A percentile compares a stretch with the other conserved stretches of the same genome.
These are phyloP conservation scores for Adelges cooleyi DNA, from an alignment of 1,140 invertebrate species.

Conservation along the genomic window DNA sequence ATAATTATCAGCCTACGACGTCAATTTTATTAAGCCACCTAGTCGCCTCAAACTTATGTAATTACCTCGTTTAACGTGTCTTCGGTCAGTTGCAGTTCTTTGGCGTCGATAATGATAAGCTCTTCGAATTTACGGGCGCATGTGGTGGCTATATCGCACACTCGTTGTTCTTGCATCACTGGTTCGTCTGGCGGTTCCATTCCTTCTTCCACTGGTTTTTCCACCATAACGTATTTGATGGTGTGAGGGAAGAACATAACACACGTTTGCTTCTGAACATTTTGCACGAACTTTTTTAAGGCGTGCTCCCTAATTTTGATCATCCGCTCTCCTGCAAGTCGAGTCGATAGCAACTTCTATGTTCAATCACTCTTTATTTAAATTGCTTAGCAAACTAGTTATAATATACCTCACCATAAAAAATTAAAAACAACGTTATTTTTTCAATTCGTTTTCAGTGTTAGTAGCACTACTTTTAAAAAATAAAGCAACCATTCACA, in stretches of 20 bases:
- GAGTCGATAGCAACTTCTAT: too few species aligned
- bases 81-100: conserved; percentile 30
- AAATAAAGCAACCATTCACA: too few species aligned
- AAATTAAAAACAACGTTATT: too few species aligned
- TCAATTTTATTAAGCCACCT: too few species aligned
- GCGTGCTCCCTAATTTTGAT: conserved; percentile 29
- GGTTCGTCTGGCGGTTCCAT: conserved; percentile 30
- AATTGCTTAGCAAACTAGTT: too few species aligned
- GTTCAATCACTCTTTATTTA: too few species aligned
- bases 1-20: too few species aligned
- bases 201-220: conserved; percentile 29
- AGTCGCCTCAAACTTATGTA: too few species aligned
- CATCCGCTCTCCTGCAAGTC: conserved; percentile 31
- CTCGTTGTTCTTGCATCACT: conserved; percentile 17
- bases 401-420: too few species aligned
- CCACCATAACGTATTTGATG: conserved; percentile 22
- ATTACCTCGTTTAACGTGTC: conserved; percentile 31
- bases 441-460: too few species aligned
- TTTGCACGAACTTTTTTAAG: conserved; percentile 30
- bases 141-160: not conserved
- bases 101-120: conserved; percentile 31
- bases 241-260: conserved; percentile 34
- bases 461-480: too few species aligned
- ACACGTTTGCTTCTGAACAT: conserved; percentile 30
- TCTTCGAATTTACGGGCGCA: conserved; percentile 27